phyloP scores from a whole-genome alignment of 2,113 vertebrate species.

The Chunga burmeisteri region DNA sequence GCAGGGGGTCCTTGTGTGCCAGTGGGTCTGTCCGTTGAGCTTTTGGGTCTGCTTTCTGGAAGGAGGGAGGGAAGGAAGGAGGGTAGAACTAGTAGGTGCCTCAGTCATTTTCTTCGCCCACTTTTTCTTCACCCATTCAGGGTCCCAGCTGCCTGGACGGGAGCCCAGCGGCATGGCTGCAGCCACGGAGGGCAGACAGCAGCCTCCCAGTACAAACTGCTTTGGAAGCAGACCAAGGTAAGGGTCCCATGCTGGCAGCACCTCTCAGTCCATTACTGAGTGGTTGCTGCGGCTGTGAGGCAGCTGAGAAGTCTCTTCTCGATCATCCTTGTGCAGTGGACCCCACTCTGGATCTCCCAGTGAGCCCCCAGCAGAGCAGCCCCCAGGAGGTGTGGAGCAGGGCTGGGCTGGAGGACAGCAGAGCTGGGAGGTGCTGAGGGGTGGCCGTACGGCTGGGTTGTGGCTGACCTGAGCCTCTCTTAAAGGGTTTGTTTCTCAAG shows the following conservation, averaged over 20 bases:
- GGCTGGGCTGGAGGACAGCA: background rate
- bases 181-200: constrained; percentile 46
- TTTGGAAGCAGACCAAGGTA: constrained; percentile 75
- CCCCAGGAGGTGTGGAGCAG: rapidly evolving
- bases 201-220: constrained; percentile 68
- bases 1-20: background rate
- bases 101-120: background rate
- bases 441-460: rapidly evolving
- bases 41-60: background rate
- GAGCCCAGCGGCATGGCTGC: constrained; percentile 27
- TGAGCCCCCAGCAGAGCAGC: background rate
- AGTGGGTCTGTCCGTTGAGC: background rate
- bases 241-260: background rate
- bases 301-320: background rate
- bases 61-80: background rate
- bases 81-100: background rate
- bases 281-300: background rate
- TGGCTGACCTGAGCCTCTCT: background rate
- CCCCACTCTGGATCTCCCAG: background rate
- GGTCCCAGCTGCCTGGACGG: constrained; percentile 61
- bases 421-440: background rate
- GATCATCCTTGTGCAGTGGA: background rate
- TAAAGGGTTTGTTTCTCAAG: background rate
- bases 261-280: background rate
- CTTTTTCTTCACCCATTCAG: constrained; percentile 19